Base-by-base conservation (phyloP, 1,140 invertebrate species). In the Sipha flava region DNA sequence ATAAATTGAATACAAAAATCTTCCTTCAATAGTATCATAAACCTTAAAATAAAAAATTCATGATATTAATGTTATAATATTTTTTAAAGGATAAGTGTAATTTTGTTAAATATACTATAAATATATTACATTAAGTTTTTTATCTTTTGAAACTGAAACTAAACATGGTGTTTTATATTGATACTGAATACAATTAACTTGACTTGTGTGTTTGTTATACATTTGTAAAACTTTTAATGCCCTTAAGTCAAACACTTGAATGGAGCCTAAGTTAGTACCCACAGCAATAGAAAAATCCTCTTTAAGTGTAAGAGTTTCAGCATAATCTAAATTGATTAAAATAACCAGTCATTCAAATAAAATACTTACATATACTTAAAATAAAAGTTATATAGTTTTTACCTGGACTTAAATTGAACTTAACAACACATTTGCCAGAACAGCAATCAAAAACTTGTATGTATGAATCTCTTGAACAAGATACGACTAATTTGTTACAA, bases 361-460 rank as follows among this genome's bases (percentile, higher is more conserved):
- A n/a, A n/a, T n/a, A 43, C 26, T 26, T 23, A 40, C 40, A 14
- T 23, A 21, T 10, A 37, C 0, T 66, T 40, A 0, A 6, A 21
- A 6, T n/a, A n/a, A 21, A 23, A 40, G 23, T 66, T 43, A 12
- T 1, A 5, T 43, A 16, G 43, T 37, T 18, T 18, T 43, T 23
- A 77, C 73, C 73, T 43, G 73, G 31, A 59, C 34, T 57, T 5
- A 77, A 12, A 29, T 29, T 77, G 3, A 59, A 77, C 1, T 57
- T 77, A 7, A 16, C 16, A 23, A 77, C 73, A 59, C 52, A 43
- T 59, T 77, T 77, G 57, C 73, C 73, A 26, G 73, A 77, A 43
- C 29, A 59, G 59, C 73, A 77, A 59, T 77, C 73, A 57, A 40
- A 77, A 26, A 77, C 34, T 77, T 77, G 73, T 40, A 77, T 21